Evolutionary conservation across 1,140 invertebrate genomes (phyloP).

Genomic region (Scylla paramamosain): DNA sequence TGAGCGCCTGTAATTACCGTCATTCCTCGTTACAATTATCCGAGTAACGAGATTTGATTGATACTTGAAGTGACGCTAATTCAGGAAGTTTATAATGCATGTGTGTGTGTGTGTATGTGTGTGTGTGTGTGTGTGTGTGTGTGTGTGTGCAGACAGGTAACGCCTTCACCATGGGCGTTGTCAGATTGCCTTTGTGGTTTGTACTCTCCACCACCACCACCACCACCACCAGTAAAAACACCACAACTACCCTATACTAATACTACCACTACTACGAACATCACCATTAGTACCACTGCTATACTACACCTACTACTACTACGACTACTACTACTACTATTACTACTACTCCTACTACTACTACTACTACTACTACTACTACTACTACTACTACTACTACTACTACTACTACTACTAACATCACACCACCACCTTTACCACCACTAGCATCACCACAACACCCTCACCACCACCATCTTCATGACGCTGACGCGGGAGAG

Average conservation of each 20-base stretch:
- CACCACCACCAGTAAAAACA: background rate
- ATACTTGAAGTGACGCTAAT: background rate
- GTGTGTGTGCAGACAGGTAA: background rate
- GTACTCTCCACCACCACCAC: background rate
- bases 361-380: slow-evolving; percentile 14
- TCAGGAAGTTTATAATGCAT: background rate
- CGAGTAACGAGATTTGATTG: background rate
- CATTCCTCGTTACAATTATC: background rate
- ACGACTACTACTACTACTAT: background rate
- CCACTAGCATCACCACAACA: too few relatives aligned
- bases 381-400: background rate
- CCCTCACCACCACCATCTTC: too few relatives aligned
- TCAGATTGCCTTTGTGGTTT: background rate
- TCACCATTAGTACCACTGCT: background rate
- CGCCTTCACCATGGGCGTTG: background rate
- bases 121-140: slow-evolving; percentile 8
- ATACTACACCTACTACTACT: background rate
- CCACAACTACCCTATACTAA: background rate
- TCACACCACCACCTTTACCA: too few relatives aligned
- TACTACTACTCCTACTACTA: background rate
- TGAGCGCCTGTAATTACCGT: background rate
- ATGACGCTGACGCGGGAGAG: background rate
- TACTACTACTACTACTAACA: slow-evolving; percentile 1
- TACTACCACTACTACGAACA: background rate
- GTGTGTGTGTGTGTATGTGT: background rate